Base-by-base conservation (phyloP, 2,113 vertebrate species). In the Leuciscus idus region DNA sequence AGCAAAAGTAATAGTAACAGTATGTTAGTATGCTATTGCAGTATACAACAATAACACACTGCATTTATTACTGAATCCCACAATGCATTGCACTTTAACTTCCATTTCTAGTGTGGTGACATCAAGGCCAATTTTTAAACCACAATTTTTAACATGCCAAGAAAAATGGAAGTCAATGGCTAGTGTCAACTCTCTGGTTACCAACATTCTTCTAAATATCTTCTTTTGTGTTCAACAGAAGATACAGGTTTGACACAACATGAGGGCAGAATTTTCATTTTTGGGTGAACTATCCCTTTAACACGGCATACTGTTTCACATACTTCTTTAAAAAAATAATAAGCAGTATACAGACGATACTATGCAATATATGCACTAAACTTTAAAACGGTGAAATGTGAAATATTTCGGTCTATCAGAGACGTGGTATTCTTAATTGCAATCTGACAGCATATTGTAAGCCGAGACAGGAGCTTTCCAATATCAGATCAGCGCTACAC, bases 391-490 rank as follows among this genome's bases (percentile, higher is more conserved):
- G 52, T 21, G 19, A 6, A 55, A 55, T 79, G 36, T 39, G 55
- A 12, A 79, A 64, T 62, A 4, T 77, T 68, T 11, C 19, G 3
- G 52, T 26, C 10, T 5, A 26, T 66, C 43, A n/a, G 13, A 74
- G 55, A 46, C 19, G 36, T 81, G 48, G 19, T 28, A 26, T 17
- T 39, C 62, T 36, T 15, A 81, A 66, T 81, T 12, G 62, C 10
- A 33, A 52, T 68, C 70, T 75, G 21, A 17, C 78, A 39, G 50
- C 28, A 23, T 39, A 26, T 19, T 52, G 62, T 39, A 28, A 52
- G 28, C 48, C 13, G 17, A 30, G 46, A 28, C 81, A 70, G 46
- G 48, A 83, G 62, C 61, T 83, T 52, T 36, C 70, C 64, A 70
- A 70, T 17, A 83, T 83, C 80, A 66, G 43, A 68, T 66, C 61